Evolutionary conservation across 2,797 vertebrate genomes (phyloP).

Genomic region (Cichlasoma orientale): DNA sequence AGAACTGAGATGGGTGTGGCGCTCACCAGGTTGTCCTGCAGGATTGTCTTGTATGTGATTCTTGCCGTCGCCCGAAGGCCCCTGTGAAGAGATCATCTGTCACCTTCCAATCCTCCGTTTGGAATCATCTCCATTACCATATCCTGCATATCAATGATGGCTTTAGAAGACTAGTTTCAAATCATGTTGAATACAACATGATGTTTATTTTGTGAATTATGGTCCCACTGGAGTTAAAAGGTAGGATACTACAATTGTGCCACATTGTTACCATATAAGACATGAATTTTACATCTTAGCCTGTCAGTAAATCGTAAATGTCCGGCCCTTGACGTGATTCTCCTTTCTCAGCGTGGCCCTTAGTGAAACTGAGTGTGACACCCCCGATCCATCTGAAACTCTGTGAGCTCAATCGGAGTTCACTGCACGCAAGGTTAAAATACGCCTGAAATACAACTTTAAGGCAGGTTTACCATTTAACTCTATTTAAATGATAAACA

Average conservation of each 20-base stretch:
- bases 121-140: too few relatives aligned
- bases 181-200: rapidly evolving
- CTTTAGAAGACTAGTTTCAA: not conserved
- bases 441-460: not conserved
- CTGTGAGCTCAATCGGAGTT: not conserved
- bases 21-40: slow-evolving; percentile 89
- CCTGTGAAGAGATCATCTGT: slow-evolving; percentile 63
- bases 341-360: not conserved
- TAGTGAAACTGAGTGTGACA: not conserved
- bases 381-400: too few relatives aligned
- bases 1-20: not conserved
- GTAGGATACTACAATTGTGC: not conserved
- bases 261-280: too few relatives aligned
- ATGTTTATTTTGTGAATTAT: not conserved
- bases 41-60: slow-evolving; percentile 88
- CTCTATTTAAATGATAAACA: too few relatives aligned
- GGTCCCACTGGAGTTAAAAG: not conserved
- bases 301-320: not conserved
- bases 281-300: not conserved
- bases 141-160: not conserved
- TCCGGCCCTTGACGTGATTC: not conserved
- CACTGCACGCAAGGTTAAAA: not conserved
- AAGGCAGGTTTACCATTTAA: too few relatives aligned
- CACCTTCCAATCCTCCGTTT: not conserved
- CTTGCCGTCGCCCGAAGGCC: slow-evolving; percentile 88